Evolutionary conservation across 2,113 vertebrate genomes (phyloP).

Genomic region (Naja naja): DNA sequence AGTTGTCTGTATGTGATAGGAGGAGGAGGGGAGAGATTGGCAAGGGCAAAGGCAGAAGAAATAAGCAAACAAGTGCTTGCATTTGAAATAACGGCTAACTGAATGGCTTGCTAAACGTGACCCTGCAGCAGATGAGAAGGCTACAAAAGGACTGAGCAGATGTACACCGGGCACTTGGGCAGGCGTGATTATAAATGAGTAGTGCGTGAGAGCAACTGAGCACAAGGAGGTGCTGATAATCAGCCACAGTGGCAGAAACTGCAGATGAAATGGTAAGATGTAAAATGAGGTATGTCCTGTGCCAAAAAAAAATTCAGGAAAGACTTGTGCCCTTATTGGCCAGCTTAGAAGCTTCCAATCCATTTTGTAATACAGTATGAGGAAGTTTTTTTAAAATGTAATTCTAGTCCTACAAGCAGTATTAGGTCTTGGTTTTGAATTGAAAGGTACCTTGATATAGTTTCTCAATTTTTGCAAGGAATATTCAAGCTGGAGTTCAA

Average conservation of each 20-base stretch:
- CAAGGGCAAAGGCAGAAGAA: conserved; percentile 38
- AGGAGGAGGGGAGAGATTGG: conserved; percentile 32
- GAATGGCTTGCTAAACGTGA: conserved; percentile 34
- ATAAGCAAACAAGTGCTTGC: conserved; percentile 41
- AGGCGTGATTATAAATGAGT: conserved; percentile 46
- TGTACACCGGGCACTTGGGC: conserved; percentile 48
- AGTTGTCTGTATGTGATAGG: conserved; percentile 62
- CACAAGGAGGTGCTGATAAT: conserved; percentile 38
- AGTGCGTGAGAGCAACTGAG: conserved; percentile 37
- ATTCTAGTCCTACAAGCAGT: not conserved
- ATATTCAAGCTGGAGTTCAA: not conserved
- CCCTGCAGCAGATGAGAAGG: conserved; percentile 39
- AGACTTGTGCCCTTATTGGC: not conserved
- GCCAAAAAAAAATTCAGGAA: not conserved
- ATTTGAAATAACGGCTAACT: conserved; percentile 48
- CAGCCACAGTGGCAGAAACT: not conserved
- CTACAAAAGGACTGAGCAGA: conserved; percentile 36
- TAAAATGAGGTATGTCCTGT: not conserved
- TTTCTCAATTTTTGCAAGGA: not conserved
- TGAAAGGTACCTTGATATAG: not conserved
- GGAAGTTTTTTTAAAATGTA: not conserved
- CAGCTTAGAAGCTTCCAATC: not conserved
- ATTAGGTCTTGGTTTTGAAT: not conserved
- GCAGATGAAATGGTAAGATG: not conserved
- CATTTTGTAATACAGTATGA: not conserved